Evolutionary conservation across 2,113 vertebrate genomes (phyloP).

Genomic region (Neogobius melanostomus): DNA sequence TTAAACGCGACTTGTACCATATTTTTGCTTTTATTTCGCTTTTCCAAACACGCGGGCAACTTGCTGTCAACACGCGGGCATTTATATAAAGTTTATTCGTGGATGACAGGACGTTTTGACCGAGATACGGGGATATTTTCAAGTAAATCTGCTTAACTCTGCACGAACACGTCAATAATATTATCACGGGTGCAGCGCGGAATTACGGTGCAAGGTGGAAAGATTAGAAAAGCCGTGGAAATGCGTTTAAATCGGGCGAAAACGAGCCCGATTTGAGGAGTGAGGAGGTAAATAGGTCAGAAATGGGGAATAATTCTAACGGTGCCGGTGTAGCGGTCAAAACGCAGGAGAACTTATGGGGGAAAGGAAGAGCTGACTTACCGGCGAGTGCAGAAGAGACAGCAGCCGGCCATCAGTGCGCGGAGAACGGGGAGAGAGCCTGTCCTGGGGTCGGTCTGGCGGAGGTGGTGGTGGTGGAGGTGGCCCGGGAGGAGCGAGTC

Average conservation of each 20-base stretch:
- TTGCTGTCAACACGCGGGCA: not conserved
- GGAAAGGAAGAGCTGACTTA: constrained; percentile 44
- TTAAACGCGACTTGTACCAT: constrained; percentile 10
- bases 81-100: not conserved
- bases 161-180: not conserved
- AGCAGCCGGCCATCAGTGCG: not conserved
- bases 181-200: not conserved
- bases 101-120: not conserved
- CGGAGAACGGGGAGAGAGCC: not conserved
- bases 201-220: not conserved
- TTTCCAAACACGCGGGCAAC: constrained; percentile 13
- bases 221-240: not conserved
- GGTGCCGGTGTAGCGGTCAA: not conserved
- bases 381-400: constrained; percentile 45
- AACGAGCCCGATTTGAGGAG: too few species aligned
- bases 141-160: not conserved
- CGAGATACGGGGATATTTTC: not conserved
- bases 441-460: not conserved
- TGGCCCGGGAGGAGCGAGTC: not conserved
- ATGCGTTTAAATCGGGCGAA: not conserved
- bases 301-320: not conserved
- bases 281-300: not conserved
- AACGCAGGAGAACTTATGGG: not conserved
- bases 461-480: not conserved
- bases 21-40: not conserved